Evolutionary conservation across 2,888 invertebrate species (phyloP).

Genomic region (Nasonia oneida): DNA sequence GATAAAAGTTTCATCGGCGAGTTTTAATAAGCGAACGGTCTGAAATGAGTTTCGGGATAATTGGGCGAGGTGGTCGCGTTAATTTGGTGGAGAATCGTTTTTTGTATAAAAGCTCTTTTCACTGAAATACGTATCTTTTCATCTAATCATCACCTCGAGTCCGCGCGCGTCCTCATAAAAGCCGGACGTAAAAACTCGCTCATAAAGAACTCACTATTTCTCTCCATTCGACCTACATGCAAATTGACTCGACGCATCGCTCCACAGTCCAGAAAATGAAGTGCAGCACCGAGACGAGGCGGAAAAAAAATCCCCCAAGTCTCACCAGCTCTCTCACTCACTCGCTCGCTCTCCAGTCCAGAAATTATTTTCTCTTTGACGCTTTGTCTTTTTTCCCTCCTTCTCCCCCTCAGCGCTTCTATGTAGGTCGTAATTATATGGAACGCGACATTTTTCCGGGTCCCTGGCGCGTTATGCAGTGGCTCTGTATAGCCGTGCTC

Average conservation of each 20-base stretch:
- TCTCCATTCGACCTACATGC: not conserved
- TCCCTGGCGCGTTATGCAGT: not conserved
- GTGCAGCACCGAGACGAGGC: not conserved
- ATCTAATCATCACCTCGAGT: not conserved
- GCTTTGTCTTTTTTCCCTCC: not conserved
- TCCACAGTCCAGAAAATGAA: slow-evolving; percentile 8
- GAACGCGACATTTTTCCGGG: slow-evolving; percentile 23
- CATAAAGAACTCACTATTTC: not conserved
- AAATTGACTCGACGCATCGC: not conserved
- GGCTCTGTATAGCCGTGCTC: not conserved
- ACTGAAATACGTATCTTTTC: no score
- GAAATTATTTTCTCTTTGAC: slow-evolving; percentile 45
- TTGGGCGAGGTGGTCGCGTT: no score
- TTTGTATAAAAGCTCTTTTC: no score
- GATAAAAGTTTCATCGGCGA: not conserved
- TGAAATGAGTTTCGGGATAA: no score
- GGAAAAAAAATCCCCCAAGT: not conserved
- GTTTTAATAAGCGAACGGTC: not conserved
- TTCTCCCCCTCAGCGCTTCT: not conserved
- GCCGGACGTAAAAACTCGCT: not conserved
- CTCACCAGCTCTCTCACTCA: not conserved
- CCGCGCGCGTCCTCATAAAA: not conserved
- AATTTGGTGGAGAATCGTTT: no score
- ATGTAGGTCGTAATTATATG: slow-evolving; percentile 38
- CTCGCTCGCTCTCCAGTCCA: not conserved